These are phyloP conservation scores for Acanthosepion pharaonis DNA, from an alignment of 2,888 invertebrate species.

Conservation along the genomic window DNA sequence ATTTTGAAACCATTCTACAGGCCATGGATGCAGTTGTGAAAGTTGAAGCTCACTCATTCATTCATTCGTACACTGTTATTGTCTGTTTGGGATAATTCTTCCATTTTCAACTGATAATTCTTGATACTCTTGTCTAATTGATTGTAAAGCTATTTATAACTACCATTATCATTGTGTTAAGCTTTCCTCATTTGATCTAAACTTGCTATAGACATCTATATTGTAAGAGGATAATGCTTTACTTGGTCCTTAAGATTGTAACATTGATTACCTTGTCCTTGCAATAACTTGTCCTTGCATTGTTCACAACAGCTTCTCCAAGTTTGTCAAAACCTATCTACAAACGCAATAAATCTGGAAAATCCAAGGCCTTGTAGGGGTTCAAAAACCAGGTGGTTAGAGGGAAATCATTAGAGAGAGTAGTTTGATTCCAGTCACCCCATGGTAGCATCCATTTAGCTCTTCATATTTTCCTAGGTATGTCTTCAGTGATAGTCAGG, in stretches of 20 bases:
- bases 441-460: conserved; percentile 78
- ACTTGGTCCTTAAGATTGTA: conserved; percentile 80
- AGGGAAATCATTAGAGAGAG: conserved; percentile 82
- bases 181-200: conserved; percentile 83
- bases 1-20: neutral
- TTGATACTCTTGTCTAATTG: conserved; percentile 56
- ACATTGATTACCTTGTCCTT: conserved; percentile 82
- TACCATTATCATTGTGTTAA: conserved; percentile 76
- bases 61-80: neutral
- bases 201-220: conserved; percentile 85
- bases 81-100: conserved; percentile 49
- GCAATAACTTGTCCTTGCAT: conserved; percentile 81
- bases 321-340: conserved; percentile 84
- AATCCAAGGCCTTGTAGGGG: conserved; percentile 85
- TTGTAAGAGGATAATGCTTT: conserved; percentile 76
- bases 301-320: conserved; percentile 84
- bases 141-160: conserved; percentile 61
- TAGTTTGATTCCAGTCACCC: conserved; percentile 83
- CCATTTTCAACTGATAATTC: conserved; percentile 56
- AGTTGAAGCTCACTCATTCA: neutral
- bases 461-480: conserved; percentile 81
- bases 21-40: neutral
- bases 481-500: conserved; percentile 82
- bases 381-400: conserved; percentile 88
- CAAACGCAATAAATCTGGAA: conserved; percentile 84